phyloP scores from a whole-genome alignment of 2,113 vertebrate genomes.

The Rafetus swinhoei region DNA sequence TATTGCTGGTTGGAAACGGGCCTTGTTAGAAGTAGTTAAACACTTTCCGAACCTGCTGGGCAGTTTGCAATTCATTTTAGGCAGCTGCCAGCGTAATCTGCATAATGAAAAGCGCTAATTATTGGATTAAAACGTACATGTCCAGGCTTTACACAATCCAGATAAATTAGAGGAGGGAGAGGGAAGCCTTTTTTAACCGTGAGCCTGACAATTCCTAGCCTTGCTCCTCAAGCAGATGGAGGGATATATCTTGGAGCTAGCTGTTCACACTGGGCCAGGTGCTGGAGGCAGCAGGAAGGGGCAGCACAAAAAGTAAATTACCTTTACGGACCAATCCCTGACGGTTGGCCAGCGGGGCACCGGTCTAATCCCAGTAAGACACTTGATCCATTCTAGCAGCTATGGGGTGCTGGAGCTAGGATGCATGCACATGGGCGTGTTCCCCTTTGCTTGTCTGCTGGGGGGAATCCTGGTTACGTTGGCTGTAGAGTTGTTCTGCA shows the following conservation, averaged over 20 bases:
- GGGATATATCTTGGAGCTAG: background rate
- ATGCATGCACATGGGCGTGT: background rate
- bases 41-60: background rate
- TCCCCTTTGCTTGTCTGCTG: background rate
- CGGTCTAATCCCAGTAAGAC: background rate
- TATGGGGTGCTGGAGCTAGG: background rate
- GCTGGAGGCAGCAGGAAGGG: background rate
- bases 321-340: background rate
- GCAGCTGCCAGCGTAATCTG: background rate
- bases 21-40: background rate
- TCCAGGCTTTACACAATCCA: background rate
- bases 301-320: background rate
- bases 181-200: fast-evolving
- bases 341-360: background rate
- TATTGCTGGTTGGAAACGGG: background rate
- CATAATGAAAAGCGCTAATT: background rate
- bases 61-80: background rate
- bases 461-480: background rate
- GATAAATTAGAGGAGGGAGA: background rate
- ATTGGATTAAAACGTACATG: background rate
- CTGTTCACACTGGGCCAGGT: fast-evolving
- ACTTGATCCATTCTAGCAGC: background rate
- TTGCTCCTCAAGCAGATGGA: background rate
- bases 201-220: background rate
- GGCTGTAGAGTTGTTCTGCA: background rate